Evolutionary conservation across 2,113 vertebrate genomes (phyloP), one percentile per base, ranked within the genome.

Genomic region (Seriola rivoliana): DNA sequence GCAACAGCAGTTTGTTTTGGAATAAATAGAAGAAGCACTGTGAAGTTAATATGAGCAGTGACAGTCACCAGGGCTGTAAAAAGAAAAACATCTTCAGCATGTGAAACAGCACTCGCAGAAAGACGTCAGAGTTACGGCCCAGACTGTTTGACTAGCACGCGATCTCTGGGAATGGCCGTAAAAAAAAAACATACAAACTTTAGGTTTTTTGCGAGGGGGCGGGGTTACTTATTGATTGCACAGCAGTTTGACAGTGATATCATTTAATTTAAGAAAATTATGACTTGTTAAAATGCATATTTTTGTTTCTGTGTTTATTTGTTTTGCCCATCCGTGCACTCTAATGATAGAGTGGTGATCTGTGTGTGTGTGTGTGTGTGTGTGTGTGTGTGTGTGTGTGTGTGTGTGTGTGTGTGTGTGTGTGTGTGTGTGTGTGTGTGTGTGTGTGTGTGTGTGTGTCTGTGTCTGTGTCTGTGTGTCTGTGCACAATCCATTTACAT

Each of bases 1-100:
- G n/a, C 32, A 68, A 59, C n/a, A 52, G 10, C 17, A 23, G 64
- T n/a, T 58, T 78, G 44, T 71, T 75, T 69, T 68, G 55, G 60
- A 17, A 63, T 23, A 57, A 77, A 63, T 23, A 54, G 7, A 54
- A 55, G 16, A 0, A 48, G 42, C 4, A 11, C 11, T 13, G 60
- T 48, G 34, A 3, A 29, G 48, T 66, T 70, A 48, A 21, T 12
- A 36, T 23, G 42, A 74, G 17, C 21, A 50, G 40, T 32, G 66
- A 59, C 42, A 52, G 32, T 59, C 55, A 17, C 34, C 16, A 19
- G 38, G 19, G 10, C 50, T 42, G 34, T 17, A 32, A 19, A 70
- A 19, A 50, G 14, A 29, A 59, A 8, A 8, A 52, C 0, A 48
- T 21, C 25, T 8, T 32, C 10, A n/a, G 11, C 16, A 21, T 55